Evolutionary conservation across 92 coral and sea anemone species (phyloP).

Genomic region (Palythoa grandiflora): DNA sequence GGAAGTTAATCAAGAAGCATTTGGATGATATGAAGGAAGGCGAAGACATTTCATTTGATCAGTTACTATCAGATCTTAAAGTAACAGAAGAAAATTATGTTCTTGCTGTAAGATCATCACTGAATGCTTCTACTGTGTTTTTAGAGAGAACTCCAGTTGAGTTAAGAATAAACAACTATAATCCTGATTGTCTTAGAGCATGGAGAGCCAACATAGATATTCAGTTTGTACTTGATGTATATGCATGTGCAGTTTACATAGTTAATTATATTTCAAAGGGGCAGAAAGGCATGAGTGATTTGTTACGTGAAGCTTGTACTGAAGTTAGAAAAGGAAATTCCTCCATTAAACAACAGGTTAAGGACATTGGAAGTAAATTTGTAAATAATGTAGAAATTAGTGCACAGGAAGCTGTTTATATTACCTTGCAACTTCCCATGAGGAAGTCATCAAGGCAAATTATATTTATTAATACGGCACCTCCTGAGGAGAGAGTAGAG

Average conservation of each 20-base stretch:
- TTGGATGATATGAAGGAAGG: neutral
- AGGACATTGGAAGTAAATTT: too few species aligned
- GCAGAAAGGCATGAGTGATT: conserved; percentile 53
- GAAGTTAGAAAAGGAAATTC: conserved; percentile 62
- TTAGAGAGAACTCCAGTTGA: conserved; percentile 41
- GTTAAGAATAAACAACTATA: conserved; percentile 41
- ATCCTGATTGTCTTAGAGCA: conserved; percentile 43
- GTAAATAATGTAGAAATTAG: too few species aligned
- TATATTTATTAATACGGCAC: conserved; percentile 42
- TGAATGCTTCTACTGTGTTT: conserved; percentile 36
- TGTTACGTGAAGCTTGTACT: conserved; percentile 50
- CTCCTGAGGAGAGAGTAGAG: conserved; percentile 51
- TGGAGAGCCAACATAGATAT: neutral
- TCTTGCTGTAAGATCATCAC: neutral
- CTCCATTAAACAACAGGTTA: neutral
- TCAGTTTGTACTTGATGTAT: neutral
- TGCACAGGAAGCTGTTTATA: conserved; percentile 23
- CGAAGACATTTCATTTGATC: neutral
- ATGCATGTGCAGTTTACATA: neutral
- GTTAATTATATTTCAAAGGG: conserved; percentile 23
- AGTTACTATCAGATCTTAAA: neutral
- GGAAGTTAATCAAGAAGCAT: conserved; percentile 32
- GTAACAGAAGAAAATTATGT: conserved; percentile 35
- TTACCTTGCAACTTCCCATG: conserved; percentile 61
- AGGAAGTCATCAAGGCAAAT: conserved; percentile 63